These are phyloP conservation scores for Ascaphus truei DNA, from an alignment of 2,113 vertebrate species.

Conservation along the genomic window DNA sequence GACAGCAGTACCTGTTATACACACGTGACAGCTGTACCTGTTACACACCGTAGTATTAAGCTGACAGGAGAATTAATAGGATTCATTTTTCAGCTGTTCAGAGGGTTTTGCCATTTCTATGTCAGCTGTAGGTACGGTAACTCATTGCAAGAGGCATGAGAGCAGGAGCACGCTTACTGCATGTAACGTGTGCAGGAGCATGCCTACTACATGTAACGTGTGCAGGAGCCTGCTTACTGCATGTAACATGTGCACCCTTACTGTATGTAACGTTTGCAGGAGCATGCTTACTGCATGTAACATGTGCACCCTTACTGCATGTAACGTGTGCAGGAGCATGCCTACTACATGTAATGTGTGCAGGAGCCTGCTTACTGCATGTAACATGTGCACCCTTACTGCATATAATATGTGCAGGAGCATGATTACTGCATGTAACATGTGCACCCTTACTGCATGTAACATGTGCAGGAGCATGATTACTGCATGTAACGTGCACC, in stretches of 20 bases:
- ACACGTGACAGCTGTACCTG: no score
- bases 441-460: no score
- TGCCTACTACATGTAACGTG: not conserved
- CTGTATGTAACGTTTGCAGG: not conserved
- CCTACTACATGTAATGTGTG: not conserved
- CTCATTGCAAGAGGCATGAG: not conserved
- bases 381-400: not conserved
- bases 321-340: no score
- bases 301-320: not conserved
- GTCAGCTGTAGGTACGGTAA: constrained; percentile 24
- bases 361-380: not conserved
- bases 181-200: not conserved
- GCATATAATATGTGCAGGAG: no score
- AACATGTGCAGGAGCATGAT: no score
- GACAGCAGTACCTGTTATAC: no score
- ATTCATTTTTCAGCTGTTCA: constrained; percentile 18
- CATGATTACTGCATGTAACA: not conserved
- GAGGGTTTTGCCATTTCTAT: constrained; percentile 1
- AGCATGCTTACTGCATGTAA: no score
- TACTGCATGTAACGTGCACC: no score
- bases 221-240: not conserved
- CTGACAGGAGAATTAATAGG: not conserved
- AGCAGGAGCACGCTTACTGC: not conserved
- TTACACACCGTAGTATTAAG: no score
- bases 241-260: not conserved